Percentiles rank a stretch among this genome's conserved stretches.
These are phyloP conservation scores for Euthynnus affinis DNA, from an alignment of 2,797 vertebrate species.

Conservation along the genomic window DNA sequence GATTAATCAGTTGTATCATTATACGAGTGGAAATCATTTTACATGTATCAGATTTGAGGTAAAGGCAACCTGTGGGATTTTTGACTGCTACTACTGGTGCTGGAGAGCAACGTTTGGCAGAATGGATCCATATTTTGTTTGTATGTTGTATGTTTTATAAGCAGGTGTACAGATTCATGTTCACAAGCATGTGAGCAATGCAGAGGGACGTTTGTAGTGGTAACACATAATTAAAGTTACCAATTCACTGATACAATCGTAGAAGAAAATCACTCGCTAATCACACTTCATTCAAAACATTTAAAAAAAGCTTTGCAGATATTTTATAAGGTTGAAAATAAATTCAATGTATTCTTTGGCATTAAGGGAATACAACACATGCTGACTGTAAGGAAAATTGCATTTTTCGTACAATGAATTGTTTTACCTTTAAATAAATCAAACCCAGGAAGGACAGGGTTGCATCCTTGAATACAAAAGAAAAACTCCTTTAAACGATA, in stretches of 20 bases:
- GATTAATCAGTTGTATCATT: constrained; percentile 7
- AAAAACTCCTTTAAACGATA: not conserved
- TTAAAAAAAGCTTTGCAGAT: no score
- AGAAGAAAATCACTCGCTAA: no score
- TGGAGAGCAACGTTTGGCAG: not conserved
- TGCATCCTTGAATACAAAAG: not conserved
- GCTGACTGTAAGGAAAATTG: not conserved
- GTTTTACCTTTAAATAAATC: not conserved
- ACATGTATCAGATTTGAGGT: constrained; percentile 9
- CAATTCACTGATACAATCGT: no score
- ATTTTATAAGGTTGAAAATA: not conserved
- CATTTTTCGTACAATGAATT: constrained; percentile 4
- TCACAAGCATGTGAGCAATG: not conserved
- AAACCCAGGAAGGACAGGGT: not conserved
- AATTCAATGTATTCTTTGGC: not conserved
- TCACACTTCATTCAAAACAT: no score
- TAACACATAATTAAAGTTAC: not conserved
- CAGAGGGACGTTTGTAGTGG: not conserved
- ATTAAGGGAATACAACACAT: not conserved
- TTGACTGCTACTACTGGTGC: not conserved
- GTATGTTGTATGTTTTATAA: not conserved
- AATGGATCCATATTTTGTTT: not conserved
- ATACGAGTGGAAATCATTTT: not conserved
- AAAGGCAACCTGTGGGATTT: constrained; percentile 17
- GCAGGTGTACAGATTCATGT: not conserved